These are phyloP conservation scores for Orthosia gracilis DNA, from an alignment of 2,888 invertebrate species.

Conservation along the genomic window DNA sequence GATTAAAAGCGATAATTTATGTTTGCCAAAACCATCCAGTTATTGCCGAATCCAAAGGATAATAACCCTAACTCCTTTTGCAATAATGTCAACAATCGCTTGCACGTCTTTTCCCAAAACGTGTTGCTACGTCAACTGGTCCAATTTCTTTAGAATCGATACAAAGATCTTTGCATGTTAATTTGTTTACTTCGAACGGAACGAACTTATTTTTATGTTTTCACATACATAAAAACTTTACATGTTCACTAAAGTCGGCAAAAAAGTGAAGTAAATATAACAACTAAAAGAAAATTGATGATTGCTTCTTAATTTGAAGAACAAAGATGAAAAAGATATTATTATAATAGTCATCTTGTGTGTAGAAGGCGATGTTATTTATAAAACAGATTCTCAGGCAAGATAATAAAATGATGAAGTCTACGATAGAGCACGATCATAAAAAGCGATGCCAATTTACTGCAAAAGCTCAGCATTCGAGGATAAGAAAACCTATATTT, in stretches of 20 bases:
- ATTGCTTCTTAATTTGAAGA: conserved; percentile 40
- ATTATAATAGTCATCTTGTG: conserved; percentile 16
- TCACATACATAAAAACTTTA: conserved; percentile 53
- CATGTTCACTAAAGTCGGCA: conserved; percentile 40
- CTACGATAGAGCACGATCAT: conserved; percentile 35
- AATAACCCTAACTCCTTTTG: conserved; percentile 7
- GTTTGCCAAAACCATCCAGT: conserved; percentile 50
- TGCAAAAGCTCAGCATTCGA: conserved; percentile 35
- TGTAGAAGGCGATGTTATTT: conserved; percentile 31
- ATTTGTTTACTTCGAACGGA: conserved; percentile 71
- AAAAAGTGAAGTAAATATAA: conserved; percentile 56
- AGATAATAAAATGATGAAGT: conserved; percentile 31
- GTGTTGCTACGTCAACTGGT: conserved; percentile 62
- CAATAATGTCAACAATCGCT: conserved; percentile 31
- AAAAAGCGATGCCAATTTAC: conserved; percentile 50
- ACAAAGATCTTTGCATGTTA: conserved; percentile 69
- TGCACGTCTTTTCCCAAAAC: conserved; percentile 24
- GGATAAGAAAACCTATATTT: conserved; percentile 34
- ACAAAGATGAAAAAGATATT: conserved; percentile 30
- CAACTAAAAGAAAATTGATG: conserved; percentile 37
- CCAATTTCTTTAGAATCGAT: conserved; percentile 72
- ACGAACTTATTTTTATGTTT: conserved; percentile 69
- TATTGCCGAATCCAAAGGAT: conserved; percentile 30
- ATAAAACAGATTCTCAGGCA: conserved; percentile 42
- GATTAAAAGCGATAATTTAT: conserved; percentile 58